phyloP scores from a whole-genome alignment of 2,113 vertebrate genomes.

The Neotragus moschatus region DNA sequence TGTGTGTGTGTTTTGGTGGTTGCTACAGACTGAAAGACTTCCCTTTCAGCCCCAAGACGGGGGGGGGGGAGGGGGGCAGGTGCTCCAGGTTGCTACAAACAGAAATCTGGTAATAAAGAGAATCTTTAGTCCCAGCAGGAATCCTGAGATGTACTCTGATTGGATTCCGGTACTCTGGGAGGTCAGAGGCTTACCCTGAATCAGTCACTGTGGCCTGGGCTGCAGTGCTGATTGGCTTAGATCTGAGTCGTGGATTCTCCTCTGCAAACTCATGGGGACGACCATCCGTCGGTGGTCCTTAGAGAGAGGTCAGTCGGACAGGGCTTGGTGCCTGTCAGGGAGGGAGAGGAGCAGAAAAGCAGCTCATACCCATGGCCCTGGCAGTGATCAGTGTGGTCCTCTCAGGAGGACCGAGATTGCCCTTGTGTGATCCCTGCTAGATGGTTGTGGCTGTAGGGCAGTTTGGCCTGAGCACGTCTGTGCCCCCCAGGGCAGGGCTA shows the following conservation, averaged over 20 bases:
- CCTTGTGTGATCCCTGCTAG: neutral
- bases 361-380: neutral
- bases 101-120: neutral
- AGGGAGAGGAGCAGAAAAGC: neutral
- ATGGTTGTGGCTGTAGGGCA: neutral
- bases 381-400: neutral
- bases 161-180: neutral
- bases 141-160: neutral
- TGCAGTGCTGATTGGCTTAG: neutral
- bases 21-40: neutral
- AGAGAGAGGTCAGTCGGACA: neutral
- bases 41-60: neutral
- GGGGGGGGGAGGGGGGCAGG: too few relatives aligned
- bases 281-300: neutral
- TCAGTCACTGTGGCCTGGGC: neutral
- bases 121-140: neutral
- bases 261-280: neutral
- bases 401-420: neutral
- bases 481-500: neutral
- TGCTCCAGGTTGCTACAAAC: neutral
- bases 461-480: neutral
- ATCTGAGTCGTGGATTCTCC: rapidly evolving
- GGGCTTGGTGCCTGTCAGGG: neutral
- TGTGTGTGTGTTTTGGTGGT: neutral
- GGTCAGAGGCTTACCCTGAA: neutral